Conservation (phyloP, 2,113 vertebrate species). For the Ictalurus punctatus region DNA sequence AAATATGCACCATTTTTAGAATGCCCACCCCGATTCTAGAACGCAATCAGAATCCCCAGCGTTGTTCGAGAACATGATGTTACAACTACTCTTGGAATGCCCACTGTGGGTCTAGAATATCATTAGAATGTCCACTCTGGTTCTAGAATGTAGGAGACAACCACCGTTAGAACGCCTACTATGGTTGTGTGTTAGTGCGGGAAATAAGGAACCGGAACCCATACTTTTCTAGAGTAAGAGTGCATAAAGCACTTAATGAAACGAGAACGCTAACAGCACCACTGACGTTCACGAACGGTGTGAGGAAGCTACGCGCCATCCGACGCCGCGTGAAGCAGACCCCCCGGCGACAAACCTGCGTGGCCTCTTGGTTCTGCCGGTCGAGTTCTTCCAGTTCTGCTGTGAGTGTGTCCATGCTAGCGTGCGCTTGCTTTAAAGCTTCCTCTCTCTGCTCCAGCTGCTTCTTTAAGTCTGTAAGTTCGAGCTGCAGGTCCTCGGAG, state of each 20-base stretch:
- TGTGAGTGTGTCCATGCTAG: constrained; percentile 80
- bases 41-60: background rate
- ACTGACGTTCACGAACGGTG: background rate
- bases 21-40: background rate
- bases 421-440: constrained; percentile 73
- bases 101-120: background rate
- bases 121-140: background rate
- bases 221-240: background rate
- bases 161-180: background rate
- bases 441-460: constrained; percentile 77
- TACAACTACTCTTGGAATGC: background rate
- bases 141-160: no score
- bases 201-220: background rate
- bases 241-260: background rate
- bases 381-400: constrained; percentile 90
- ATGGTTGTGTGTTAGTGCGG: background rate
- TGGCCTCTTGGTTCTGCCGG: constrained; percentile 91
- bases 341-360: constrained; percentile 76
- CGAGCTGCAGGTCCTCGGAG: constrained; percentile 47
- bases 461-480: constrained; percentile 72
- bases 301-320: no score
- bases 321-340: background rate
- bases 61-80: background rate
- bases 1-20: background rate
- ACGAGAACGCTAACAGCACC: background rate